phyloP scores from a whole-genome alignment of 2,113 vertebrate species.

The Misgurnus anguillicaudatus region DNA sequence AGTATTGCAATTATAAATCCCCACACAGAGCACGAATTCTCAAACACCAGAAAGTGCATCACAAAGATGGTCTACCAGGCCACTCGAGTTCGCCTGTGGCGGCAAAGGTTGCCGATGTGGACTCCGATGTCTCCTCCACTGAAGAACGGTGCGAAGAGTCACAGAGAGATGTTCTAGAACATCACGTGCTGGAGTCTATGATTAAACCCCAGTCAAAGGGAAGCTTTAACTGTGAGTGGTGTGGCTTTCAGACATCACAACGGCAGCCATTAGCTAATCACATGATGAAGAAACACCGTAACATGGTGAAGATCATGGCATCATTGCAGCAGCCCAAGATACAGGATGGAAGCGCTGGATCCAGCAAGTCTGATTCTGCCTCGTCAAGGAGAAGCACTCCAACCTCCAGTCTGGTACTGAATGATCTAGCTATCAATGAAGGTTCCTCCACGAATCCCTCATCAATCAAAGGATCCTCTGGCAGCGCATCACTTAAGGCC shows the following conservation, averaged over 20 bases:
- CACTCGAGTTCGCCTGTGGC: conserved; percentile 68
- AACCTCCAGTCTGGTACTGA: conserved; percentile 76
- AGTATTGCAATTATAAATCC: conserved; percentile 95
- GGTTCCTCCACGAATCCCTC: conserved; percentile 54
- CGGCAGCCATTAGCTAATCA: conserved; percentile 92
- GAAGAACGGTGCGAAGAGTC: conserved; percentile 83
- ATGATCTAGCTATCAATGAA: conserved; percentile 77
- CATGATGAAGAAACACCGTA: conserved; percentile 94
- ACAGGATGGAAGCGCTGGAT: conserved; percentile 67
- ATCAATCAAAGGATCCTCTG: conserved; percentile 67
- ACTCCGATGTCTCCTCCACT: conserved; percentile 71
- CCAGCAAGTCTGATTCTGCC: conserved; percentile 77
- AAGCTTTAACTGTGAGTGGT: conserved; percentile 96
- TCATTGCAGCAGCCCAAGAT: conserved; percentile 81
- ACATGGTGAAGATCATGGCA: conserved; percentile 94
- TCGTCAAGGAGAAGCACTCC: conserved; percentile 76
- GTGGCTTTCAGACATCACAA: conserved; percentile 90
- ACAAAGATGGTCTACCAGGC: conserved; percentile 80
- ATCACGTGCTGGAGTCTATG: conserved; percentile 87
- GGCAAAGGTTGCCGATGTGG: conserved; percentile 43
- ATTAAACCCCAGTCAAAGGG: conserved; percentile 85
- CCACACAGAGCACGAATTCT: conserved; percentile 88
- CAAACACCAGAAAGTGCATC: conserved; percentile 96
- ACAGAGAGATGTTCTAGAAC: conserved; percentile 80
- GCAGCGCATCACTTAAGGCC: conserved; percentile 75